Conservation (phyloP, 2,113 vertebrate species). For the Nesogale talazaci region DNA sequence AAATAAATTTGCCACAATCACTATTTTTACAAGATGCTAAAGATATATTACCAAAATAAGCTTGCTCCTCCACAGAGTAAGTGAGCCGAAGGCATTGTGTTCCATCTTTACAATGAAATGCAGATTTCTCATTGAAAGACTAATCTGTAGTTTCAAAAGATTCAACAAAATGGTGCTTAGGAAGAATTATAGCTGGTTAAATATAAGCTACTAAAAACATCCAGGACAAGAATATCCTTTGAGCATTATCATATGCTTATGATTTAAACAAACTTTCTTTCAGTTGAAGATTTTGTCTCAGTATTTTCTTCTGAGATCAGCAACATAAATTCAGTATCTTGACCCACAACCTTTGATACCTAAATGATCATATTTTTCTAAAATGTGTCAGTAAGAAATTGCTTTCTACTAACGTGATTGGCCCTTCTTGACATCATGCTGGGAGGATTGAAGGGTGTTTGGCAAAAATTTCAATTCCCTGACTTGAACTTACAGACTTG, state of each 20-base stretch:
- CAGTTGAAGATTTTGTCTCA: constrained; percentile 17
- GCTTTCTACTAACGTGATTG: neutral
- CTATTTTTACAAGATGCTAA: constrained; percentile 75
- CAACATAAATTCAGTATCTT: constrained; percentile 41
- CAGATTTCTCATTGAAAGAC: constrained; percentile 79
- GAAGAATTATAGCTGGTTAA: constrained; percentile 78
- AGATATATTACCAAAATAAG: constrained; percentile 76
- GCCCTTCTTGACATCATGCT: neutral
- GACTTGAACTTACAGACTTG: neutral
- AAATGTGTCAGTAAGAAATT: constrained; percentile 40
- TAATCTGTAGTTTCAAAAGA: constrained; percentile 78
- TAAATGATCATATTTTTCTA: constrained; percentile 26
- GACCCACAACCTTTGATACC: constrained; percentile 10
- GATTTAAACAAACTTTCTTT: constrained; percentile 58
- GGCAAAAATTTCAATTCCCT: neutral
- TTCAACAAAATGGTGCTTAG: constrained; percentile 72
- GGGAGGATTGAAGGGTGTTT: neutral
- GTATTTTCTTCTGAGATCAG: constrained; percentile 57
- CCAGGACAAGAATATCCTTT: constrained; percentile 67
- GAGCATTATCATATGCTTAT: constrained; percentile 61
- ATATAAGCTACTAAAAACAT: constrained; percentile 75
- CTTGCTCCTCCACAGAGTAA: constrained; percentile 58
- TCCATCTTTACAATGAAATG: constrained; percentile 75
- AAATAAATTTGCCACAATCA: constrained; percentile 74
- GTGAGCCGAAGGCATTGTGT: constrained; percentile 69